Evolutionary conservation across 2,113 vertebrate species (phyloP).

Genomic region (Zosterops lateralis): DNA sequence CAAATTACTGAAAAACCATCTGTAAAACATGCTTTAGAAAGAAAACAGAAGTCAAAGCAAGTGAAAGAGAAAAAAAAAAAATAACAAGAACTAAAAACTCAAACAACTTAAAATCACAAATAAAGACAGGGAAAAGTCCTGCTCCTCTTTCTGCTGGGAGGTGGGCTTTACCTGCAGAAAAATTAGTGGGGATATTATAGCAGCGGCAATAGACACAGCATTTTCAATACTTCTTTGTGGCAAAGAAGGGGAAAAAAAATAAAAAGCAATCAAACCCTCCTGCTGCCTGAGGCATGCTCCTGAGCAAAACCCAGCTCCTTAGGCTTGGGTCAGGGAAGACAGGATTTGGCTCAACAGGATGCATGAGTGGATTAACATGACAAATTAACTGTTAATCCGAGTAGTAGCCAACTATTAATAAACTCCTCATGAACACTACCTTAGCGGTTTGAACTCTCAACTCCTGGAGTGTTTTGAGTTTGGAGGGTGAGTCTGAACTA

Average conservation of each 20-base stretch:
- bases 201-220: background rate
- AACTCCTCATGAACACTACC: conserved; percentile 9
- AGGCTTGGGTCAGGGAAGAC: background rate
- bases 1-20: background rate
- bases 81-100: background rate
- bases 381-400: conserved; percentile 56
- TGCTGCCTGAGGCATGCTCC: background rate
- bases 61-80: background rate
- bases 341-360: conserved; percentile 29
- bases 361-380: conserved; percentile 30
- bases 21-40: background rate
- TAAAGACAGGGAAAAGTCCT: background rate
- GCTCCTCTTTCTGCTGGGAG: background rate
- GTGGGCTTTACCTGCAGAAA: background rate
- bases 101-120: background rate
- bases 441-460: conserved; percentile 5
- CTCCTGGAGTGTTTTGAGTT: background rate
- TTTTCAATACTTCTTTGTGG: background rate
- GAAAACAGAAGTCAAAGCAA: background rate
- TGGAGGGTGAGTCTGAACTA: background rate
- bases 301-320: background rate
- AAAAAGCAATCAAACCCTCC: background rate
- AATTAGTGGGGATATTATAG: background rate
- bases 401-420: conserved; percentile 38
- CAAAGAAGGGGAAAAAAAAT: background rate